A percentile compares a stretch with the other conserved stretches of the same genome.
Evolutionary conservation across 1,140 invertebrate species (phyloP).

Genomic region (Anoplophora glabripennis): DNA sequence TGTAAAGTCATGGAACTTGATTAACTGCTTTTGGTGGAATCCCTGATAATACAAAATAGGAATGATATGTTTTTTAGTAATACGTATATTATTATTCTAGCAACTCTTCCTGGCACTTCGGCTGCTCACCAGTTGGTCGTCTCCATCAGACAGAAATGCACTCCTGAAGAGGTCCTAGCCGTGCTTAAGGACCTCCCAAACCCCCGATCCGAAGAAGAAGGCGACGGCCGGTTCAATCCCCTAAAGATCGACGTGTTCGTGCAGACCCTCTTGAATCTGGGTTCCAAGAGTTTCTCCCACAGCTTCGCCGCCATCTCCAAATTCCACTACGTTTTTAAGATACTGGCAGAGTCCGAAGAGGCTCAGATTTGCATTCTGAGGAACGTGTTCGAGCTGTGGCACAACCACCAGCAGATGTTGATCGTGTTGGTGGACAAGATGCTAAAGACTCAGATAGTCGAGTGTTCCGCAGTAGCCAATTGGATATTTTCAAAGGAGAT

Average conservation of each 20-base stretch:
- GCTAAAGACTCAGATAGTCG: conserved; percentile 94
- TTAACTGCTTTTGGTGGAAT: too few relatives aligned
- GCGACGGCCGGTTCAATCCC: conserved; percentile 73
- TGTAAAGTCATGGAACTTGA: too few relatives aligned
- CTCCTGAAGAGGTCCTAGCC: conserved; percentile 86
- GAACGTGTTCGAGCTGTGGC: conserved; percentile 93
- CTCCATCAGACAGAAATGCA: conserved; percentile 83
- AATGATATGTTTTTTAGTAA: neutral
- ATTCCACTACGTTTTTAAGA: conserved; percentile 92
- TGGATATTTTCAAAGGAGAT: conserved; percentile 99
- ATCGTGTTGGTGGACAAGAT: conserved; percentile 95
- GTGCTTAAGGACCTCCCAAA: conserved; percentile 84
- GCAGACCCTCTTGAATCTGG: conserved; percentile 88
- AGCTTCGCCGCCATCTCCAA: conserved; percentile 97
- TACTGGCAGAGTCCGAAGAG: conserved; percentile 89
- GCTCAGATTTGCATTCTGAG: conserved; percentile 92
- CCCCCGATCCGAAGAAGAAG: conserved; percentile 62
- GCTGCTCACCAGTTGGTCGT: conserved; percentile 81
- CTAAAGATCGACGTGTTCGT: conserved; percentile 96
- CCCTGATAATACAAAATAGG: too few relatives aligned
- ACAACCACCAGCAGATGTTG: conserved; percentile 95
- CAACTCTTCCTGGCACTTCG: conserved; percentile 74
- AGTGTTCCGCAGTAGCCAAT: conserved; percentile 90
- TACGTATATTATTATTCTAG: conserved; percentile 53
- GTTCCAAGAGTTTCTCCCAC: conserved; percentile 96